Conservation (phyloP, 2,113 vertebrate species). For the Motacilla alba region DNA sequence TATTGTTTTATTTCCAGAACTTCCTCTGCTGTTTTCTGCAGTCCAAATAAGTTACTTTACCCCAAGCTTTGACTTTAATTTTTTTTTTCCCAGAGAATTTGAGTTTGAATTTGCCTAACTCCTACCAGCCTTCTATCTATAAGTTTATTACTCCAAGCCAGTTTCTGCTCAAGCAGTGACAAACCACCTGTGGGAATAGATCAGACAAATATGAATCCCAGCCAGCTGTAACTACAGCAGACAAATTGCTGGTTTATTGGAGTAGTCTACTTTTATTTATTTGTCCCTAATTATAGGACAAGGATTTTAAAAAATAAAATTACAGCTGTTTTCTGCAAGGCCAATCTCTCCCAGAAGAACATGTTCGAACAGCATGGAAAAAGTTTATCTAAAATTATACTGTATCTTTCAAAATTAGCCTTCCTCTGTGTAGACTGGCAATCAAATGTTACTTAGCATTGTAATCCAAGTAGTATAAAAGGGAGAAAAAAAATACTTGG, state of each 20-base stretch:
- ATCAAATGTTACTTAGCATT: neutral
- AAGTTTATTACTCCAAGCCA: neutral
- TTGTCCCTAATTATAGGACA: neutral
- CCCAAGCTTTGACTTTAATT: neutral
- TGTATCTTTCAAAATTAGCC: neutral
- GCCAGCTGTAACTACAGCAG: slow-evolving; percentile 48
- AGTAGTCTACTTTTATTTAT: slow-evolving; percentile 37
- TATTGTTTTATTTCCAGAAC: neutral
- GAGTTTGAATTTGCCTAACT: neutral
- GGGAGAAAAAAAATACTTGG: neutral
- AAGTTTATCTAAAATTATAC: neutral
- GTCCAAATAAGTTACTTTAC: neutral
- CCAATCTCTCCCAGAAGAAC: neutral
- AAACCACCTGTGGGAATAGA: slow-evolving; percentile 38
- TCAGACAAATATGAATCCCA: neutral
- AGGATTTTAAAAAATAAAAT: slow-evolving; percentile 29
- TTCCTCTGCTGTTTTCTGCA: neutral
- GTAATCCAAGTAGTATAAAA: neutral
- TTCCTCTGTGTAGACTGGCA: neutral
- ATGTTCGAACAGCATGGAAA: neutral
- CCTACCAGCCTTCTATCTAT: neutral
- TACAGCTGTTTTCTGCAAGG: neutral
- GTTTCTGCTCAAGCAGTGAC: slow-evolving; percentile 21
- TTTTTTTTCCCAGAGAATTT: neutral
- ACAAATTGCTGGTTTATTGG: slow-evolving; percentile 20